Base-by-base conservation (phyloP, 1,140 invertebrate species). In the Vollenhovia emeryi region DNA sequence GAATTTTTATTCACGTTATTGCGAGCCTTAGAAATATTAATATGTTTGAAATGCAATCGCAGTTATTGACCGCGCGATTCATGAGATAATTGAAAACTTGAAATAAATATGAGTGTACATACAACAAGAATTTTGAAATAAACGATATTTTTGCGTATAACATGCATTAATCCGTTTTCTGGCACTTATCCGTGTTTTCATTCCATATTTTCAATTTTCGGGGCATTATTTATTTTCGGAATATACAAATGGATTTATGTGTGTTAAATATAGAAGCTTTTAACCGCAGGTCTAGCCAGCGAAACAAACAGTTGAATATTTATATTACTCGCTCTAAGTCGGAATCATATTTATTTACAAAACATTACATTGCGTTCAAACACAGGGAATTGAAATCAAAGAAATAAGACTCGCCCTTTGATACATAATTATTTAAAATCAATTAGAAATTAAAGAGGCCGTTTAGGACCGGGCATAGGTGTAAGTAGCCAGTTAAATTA, bases 251-350 rank as follows among this genome's bases (percentile, higher is more conserved):
- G 68, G 36, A 86, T 86, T 69, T 62, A 64, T 73, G 45, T 36
- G 45, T 83, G 40, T 86, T 74, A 82, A 86, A 62, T 80, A 80
- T 85, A 71, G n/a, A 80, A 62, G 55, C 78, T 86, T 66, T 86
- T 73, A 86, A 86, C 45, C 48, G 27, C 66, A 68, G 52, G 64
- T 83, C 40, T 52, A 50, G 9, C 13, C 43, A 5, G 33, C 33
- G 55, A 24, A 55, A 62, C 24, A 45, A 71, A 43, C 24, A 30
- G 57, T 33, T 82, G 24, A 86, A 86, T 86, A 86, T 82, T 82
- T 82, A 83, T 83, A 83, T n/a, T 83, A 60, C 24, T 59, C 48
- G 48, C 66, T 64, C 55, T 55, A 62, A 27, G 18, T 62, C 15
- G 8, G 8, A 62, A 62, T 62, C 18, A 33, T 9, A 60, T 9